Evolutionary conservation across 2,888 invertebrate genomes (phyloP), one percentile per base, ranked within the genome.

Genomic region (Exocentrus adspersus): DNA sequence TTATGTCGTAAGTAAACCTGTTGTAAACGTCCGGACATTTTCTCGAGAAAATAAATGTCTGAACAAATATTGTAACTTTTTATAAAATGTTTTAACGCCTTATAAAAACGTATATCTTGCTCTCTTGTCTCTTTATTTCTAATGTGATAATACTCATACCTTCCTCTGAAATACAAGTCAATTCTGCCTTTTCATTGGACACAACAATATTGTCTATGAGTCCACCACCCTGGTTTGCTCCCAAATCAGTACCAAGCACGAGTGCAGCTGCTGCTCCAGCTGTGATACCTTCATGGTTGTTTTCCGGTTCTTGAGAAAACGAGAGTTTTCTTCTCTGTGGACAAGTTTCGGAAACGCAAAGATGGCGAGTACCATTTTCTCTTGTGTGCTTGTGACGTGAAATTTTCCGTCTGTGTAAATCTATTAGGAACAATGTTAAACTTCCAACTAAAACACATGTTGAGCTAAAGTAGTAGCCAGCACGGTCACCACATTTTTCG

Each of bases 111-210:
- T n/a, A n/a, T n/a, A n/a, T n/a, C n/a, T n/a, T n/a, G n/a, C n/a
- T n/a, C n/a, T n/a, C n/a, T n/a, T n/a, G n/a, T n/a, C n/a, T n/a
- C n/a, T n/a, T n/a, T n/a, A n/a, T n/a, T n/a, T n/a, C n/a, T n/a
- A n/a, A n/a, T n/a, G n/a, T n/a, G n/a, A n/a, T n/a, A n/a, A n/a
- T n/a, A n/a, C n/a, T n/a, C 52, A 16, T 48, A 74, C 75, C 75
- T 78, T 93, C 93, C 81, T 93, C 93, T 50, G 92, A 92, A 79
- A 93, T 93, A 82, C 93, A 93, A 10, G 93, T 93, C 68, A 93
- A 85, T 81, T 93, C 93, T 1, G 90, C 90, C 62, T 88, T 88
- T 80, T 91, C 87, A 14, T 79, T 81, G 17, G 81, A 79, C 54
- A 79, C 77, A 62, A 80, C 84, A 72, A 84, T 84, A 83, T 77